These are phyloP conservation scores for Leptothorax acervorum DNA, from an alignment of 2,888 invertebrate genomes.

Conservation along the genomic window DNA sequence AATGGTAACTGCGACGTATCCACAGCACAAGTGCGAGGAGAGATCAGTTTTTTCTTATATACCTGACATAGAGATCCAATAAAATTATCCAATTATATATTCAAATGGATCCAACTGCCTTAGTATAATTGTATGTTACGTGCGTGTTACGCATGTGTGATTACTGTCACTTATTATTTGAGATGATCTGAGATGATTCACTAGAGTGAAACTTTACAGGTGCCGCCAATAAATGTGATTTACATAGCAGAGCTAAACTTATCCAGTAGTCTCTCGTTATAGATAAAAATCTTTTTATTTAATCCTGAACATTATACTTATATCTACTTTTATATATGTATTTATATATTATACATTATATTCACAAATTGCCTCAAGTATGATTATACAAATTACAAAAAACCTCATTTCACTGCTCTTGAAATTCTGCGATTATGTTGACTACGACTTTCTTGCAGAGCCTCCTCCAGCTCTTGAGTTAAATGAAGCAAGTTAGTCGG, in stretches of 20 bases:
- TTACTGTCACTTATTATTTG: slow-evolving; percentile 74
- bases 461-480: slow-evolving; percentile 87
- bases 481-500: slow-evolving; percentile 87
- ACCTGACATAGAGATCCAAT: slow-evolving; percentile 65
- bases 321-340: neutral
- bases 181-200: slow-evolving; percentile 55
- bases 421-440: slow-evolving; percentile 87
- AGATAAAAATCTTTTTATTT: slow-evolving; percentile 5
- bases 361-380: slow-evolving; percentile 15
- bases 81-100: slow-evolving; percentile 80
- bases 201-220: slow-evolving; percentile 68
- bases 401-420: slow-evolving; percentile 84
- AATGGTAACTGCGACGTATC: neutral
- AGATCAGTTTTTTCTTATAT: slow-evolving; percentile 59
- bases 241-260: slow-evolving; percentile 53
- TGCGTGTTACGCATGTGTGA: slow-evolving; percentile 2
- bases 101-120: slow-evolving; percentile 72
- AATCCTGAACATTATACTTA: neutral
- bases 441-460: slow-evolving; percentile 87
- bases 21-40: neutral
- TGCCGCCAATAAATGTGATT: slow-evolving; percentile 64
- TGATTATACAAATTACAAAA: slow-evolving; percentile 3
- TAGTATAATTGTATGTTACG: slow-evolving; percentile 15
- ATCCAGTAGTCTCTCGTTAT: neutral
- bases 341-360: slow-evolving; percentile 3